phyloP scores from a whole-genome alignment of 2,888 invertebrate genomes.

The Bibio marci region DNA sequence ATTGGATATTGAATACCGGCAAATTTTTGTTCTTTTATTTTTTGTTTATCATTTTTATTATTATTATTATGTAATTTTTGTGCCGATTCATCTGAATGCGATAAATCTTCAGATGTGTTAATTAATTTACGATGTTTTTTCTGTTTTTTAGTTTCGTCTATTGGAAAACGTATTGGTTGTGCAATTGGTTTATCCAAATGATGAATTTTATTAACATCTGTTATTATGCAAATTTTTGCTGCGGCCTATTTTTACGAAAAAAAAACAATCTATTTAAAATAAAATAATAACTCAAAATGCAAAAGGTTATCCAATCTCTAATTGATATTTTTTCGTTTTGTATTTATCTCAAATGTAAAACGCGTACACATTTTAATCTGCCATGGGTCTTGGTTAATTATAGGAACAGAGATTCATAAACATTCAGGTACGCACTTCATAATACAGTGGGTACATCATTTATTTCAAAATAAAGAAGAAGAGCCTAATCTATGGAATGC shows the following conservation, averaged over 20 bases:
- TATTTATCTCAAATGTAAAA: neutral
- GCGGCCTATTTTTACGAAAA: slow-evolving; percentile 13
- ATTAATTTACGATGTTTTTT: slow-evolving; percentile 3
- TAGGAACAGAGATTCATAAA: no score
- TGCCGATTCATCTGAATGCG: neutral
- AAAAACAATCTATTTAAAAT: neutral
- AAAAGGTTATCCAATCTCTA: no score
- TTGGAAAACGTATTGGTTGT: slow-evolving; percentile 3
- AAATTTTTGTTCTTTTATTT: no score
- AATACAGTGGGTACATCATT: no score
- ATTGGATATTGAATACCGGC: slow-evolving; percentile 14
- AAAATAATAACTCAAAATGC: no score
- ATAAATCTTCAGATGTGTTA: neutral
- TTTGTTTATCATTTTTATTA: no score
- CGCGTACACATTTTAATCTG: no score
- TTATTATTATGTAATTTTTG: neutral
- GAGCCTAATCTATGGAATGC: no score
- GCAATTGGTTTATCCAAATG: slow-evolving; percentile 13
- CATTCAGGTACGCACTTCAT: no score
- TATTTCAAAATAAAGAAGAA: no score
- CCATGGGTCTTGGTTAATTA: no score
- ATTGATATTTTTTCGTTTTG: neutral
- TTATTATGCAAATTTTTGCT: slow-evolving; percentile 28
- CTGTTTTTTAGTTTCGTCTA: slow-evolving; percentile 3
- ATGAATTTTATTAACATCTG: slow-evolving; percentile 21